Evolutionary conservation across 2,888 invertebrate genomes (phyloP), one percentile per base, ranked within the genome.

Genomic region (Thereva nobilitata): DNA sequence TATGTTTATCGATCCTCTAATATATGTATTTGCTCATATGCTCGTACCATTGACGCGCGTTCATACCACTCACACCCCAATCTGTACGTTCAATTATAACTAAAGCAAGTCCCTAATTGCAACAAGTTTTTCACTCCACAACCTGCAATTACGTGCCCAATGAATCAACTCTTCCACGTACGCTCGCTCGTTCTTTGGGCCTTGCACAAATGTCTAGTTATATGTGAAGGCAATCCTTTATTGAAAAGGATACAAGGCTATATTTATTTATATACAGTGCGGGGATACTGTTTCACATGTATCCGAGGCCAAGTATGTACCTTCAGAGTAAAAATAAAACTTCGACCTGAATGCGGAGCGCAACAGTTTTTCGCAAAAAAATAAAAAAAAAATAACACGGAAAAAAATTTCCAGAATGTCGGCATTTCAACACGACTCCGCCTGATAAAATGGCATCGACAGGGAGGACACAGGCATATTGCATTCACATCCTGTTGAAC

Each of bases 401-500:
- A 23, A 23, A 23, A n/a, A 23, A 23, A 23, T 23, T 23, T 45
- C 10, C 45, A 40, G 49, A 37, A 53, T 53, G 53, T 53, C 23
- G 53, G 53, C 59, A 59, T 59, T 59, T 59, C 59, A 59, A 49
- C 49, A 59, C 49, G 59, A 59, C n/a, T 59, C 38, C 59, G 47
- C 49, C 37, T 59, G 49, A 59, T 59, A 59, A 49, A 59, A 23
- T 9, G 40, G 59, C 40, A 59, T 59, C 40, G 59, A 40, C 59
- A 8, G 7, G 47, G 49, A 6, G 49, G 49, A 6, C 50, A 50
- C 7, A 10, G 9, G 34, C 56, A 41, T 45, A 12, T 5, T 59
- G 49, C 38, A 59, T 49, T 59, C 38, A 37, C 12, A 12, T 40
- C 23, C 23, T 23, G 23, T 23, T 23, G 23, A 23, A 23, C 23